phyloP scores from a whole-genome alignment of 2,113 vertebrate genomes.

The Psilopsiagon aymara region DNA sequence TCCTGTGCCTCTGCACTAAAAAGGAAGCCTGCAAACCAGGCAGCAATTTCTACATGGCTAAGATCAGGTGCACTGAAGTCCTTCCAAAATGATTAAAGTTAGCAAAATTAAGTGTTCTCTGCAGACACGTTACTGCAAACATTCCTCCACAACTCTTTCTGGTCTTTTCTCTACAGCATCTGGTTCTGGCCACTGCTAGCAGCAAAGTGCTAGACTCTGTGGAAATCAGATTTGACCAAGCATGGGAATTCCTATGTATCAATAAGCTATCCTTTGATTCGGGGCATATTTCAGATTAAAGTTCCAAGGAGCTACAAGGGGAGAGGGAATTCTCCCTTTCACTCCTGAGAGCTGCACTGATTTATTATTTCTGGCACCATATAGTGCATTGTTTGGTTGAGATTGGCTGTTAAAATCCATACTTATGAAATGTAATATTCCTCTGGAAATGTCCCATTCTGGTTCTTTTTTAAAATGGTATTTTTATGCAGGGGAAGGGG shows the following conservation, averaged over 20 bases:
- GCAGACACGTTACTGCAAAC: neutral
- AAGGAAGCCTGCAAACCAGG: neutral
- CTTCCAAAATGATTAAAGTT: neutral
- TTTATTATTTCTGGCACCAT: slow-evolving; percentile 43
- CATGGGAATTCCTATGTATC: slow-evolving; percentile 31
- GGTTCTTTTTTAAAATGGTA: neutral
- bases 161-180: neutral
- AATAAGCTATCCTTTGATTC: slow-evolving; percentile 42
- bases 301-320: slow-evolving; percentile 32
- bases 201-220: neutral
- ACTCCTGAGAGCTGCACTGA: slow-evolving; percentile 7
- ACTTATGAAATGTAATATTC: slow-evolving; percentile 42
- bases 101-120: neutral
- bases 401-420: slow-evolving; percentile 52
- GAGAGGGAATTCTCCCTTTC: slow-evolving; percentile 51
- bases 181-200: slow-evolving; percentile 2
- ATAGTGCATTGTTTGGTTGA: slow-evolving; percentile 26
- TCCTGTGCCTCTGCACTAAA: neutral
- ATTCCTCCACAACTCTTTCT: neutral
- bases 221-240: slow-evolving; percentile 51
- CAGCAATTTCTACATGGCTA: neutral
- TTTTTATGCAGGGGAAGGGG: slow-evolving; percentile 1
- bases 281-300: slow-evolving; percentile 29
- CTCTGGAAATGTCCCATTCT: slow-evolving; percentile 33
- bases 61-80: neutral